Percentiles rank a stretch among this genome's conserved stretches.
Evolutionary conservation across 1,140 invertebrate species (phyloP).

Genomic region (Arctopsyche grandis): DNA sequence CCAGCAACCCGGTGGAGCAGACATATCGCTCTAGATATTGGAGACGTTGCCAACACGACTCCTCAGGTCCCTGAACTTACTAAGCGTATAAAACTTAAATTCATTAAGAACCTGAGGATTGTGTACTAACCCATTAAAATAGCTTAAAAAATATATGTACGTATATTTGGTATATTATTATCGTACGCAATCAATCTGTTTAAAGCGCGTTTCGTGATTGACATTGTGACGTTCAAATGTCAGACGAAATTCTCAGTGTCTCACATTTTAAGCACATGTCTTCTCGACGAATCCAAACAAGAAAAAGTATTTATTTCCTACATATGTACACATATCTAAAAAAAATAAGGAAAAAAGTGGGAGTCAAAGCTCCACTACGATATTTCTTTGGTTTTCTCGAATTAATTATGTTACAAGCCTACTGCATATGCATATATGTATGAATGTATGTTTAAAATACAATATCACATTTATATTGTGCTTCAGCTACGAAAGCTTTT

Average conservation of each 20-base stretch:
- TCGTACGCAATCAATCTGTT: too few species aligned
- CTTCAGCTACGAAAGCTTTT: neutral
- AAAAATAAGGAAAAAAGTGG: neutral
- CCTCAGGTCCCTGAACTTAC: too few species aligned
- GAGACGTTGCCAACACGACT: too few species aligned
- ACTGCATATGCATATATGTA: neutral
- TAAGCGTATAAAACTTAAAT: too few species aligned
- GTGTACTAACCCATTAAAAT: too few species aligned
- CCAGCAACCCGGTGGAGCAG: too few species aligned
- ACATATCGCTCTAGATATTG: too few species aligned
- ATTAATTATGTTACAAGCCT: neutral
- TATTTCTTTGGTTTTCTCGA: neutral
- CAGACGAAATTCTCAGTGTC: neutral
- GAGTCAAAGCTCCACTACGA: neutral
- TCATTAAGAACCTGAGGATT: too few species aligned
- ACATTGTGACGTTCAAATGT: neutral
- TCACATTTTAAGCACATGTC: conserved; percentile 19
- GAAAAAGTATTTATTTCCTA: neutral
- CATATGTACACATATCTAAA: too few species aligned
- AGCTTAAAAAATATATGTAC: too few species aligned
- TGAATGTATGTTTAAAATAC: neutral
- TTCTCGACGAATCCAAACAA: neutral
- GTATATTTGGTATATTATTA: too few species aligned
- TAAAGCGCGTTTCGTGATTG: neutral
- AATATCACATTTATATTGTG: neutral